Conservation (phyloP, 2,888 invertebrate species). For the Napeogenes sylphis region DNA sequence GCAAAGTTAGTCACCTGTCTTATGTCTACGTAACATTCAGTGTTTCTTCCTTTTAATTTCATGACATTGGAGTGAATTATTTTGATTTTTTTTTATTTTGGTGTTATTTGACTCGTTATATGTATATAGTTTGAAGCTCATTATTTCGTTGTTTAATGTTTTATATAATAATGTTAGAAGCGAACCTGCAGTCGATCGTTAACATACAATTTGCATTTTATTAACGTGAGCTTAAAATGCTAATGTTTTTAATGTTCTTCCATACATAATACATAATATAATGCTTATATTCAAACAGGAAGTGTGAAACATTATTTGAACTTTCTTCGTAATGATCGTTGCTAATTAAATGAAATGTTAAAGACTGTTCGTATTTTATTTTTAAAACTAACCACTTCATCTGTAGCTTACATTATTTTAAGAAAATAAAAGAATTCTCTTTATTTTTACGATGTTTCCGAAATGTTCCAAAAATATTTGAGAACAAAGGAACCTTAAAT, state of each 20-base stretch:
- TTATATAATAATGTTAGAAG: no score
- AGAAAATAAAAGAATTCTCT: neutral
- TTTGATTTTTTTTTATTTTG: no score
- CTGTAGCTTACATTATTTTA: neutral
- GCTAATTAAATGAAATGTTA: constrained; percentile 1
- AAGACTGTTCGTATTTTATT: neutral
- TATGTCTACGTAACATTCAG: constrained; percentile 11
- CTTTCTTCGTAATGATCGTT: neutral
- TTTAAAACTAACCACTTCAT: neutral
- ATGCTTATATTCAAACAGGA: constrained; percentile 1
- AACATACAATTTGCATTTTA: neutral
- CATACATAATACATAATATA: neutral
- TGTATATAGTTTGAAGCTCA: no score
- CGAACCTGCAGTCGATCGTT: neutral
- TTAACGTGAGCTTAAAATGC: constrained; percentile 1
- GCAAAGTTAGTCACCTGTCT: constrained; percentile 32
- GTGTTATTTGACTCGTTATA: no score
- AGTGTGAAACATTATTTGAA: neutral
- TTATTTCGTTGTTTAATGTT: no score
- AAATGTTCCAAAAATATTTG: neutral
- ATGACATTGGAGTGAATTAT: neutral
- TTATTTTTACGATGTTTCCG: neutral
- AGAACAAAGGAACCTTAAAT: constrained; percentile 14
- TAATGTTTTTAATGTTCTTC: neutral
- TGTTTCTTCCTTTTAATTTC: constrained; percentile 9